Percentiles rank a stretch among this genome's conserved stretches.
Conservation (phyloP, 2,797 vertebrate species). For the Ctenochaetus hawaiiensis region DNA sequence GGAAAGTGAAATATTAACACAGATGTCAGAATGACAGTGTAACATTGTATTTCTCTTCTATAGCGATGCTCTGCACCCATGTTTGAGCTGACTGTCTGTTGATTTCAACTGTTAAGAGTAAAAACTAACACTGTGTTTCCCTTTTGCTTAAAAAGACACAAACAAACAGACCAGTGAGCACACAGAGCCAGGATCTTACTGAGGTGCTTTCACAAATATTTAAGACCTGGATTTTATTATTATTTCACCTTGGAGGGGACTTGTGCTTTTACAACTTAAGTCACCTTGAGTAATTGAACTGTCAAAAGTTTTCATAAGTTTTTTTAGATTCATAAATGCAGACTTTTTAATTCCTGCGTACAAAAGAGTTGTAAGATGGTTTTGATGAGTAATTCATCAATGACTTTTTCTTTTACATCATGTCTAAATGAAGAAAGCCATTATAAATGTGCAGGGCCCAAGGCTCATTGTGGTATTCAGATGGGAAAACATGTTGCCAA, state of each 20-base stretch:
- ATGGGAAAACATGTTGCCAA: constrained; percentile 1
- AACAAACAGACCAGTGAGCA: neutral
- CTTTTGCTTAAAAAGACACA: neutral
- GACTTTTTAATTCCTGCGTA: neutral
- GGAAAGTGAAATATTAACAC: constrained; percentile 22
- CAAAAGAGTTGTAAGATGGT: neutral
- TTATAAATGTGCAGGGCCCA: neutral
- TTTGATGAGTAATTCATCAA: neutral
- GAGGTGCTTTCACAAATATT: neutral
- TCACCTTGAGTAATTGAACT: neutral
- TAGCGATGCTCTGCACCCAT: neutral
- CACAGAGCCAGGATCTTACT: neutral
- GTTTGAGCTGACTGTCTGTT: neutral
- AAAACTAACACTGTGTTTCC: neutral
- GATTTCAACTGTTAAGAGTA: neutral
- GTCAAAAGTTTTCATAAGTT: neutral
- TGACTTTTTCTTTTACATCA: constrained; percentile 18
- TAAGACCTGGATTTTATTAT: neutral
- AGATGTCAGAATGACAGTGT: neutral
- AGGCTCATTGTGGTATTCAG: constrained; percentile 8
- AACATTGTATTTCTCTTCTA: neutral
- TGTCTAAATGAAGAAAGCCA: constrained; percentile 6
- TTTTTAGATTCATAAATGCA: neutral
- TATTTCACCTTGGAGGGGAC: neutral
- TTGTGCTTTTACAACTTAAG: neutral